Conservation (phyloP, 2,888 invertebrate genomes). For the Euplexia lucipara region DNA sequence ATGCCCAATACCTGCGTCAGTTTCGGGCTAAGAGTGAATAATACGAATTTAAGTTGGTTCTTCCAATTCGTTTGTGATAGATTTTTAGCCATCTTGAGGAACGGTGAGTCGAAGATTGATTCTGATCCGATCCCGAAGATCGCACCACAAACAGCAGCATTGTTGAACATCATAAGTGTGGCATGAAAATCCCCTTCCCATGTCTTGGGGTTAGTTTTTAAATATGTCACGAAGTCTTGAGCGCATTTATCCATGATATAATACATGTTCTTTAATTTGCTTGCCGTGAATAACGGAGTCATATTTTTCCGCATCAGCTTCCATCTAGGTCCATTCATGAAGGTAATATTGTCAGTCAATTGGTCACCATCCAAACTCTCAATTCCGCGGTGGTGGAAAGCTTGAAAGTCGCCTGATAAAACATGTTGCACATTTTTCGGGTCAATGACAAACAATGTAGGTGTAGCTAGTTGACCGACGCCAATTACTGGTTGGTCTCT, state of each 20-base stretch:
- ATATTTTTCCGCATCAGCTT: conserved; percentile 78
- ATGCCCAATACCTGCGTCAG: conserved; percentile 66
- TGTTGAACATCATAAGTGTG: conserved; percentile 67
- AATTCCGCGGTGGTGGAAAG: conserved; percentile 72
- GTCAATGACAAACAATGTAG: conserved; percentile 67
- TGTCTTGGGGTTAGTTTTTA: conserved; percentile 69
- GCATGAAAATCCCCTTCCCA: conserved; percentile 47
- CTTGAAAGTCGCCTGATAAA: conserved; percentile 69
- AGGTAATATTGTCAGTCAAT: conserved; percentile 72
- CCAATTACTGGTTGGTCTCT: conserved; percentile 72
- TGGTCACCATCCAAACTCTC: conserved; percentile 65
- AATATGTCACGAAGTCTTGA: conserved; percentile 70
- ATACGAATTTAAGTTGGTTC: conserved; percentile 58
- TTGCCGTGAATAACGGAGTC: conserved; percentile 78
- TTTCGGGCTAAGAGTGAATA: conserved; percentile 52
- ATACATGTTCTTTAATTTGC: conserved; percentile 80
- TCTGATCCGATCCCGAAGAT: conserved; percentile 81
- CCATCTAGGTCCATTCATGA: conserved; percentile 76
- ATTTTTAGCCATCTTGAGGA: conserved; percentile 66
- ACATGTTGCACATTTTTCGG: conserved; percentile 70
- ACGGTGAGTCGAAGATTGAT: conserved; percentile 77
- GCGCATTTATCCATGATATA: conserved; percentile 77
- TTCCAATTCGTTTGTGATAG: conserved; percentile 52
- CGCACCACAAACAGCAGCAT: conserved; percentile 74
- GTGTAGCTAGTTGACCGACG: conserved; percentile 57